Conservation (phyloP, 2,113 vertebrate species). For the Cyphomyrus plagiostoma region DNA sequence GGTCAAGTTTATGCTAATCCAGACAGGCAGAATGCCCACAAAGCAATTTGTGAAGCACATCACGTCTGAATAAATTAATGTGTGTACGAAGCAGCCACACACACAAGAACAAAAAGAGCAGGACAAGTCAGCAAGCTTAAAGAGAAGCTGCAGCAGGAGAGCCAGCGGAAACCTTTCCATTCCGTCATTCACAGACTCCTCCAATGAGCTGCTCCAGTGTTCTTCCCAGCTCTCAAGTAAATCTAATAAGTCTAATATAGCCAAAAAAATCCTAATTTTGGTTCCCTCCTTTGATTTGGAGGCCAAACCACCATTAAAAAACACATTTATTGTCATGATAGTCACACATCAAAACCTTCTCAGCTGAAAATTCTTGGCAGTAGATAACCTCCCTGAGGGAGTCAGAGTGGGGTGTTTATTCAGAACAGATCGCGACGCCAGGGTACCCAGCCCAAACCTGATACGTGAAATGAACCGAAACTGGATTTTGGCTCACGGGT, state of each 20-base stretch:
- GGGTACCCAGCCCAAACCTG: not conserved
- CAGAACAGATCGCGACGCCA: not conserved
- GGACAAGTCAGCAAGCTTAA: not conserved
- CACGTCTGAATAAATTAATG: not conserved
- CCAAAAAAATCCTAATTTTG: slow-evolving; percentile 2
- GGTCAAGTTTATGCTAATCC: not conserved
- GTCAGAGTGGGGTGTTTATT: not conserved
- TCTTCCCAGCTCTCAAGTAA: not conserved
- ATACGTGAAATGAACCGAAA: not conserved
- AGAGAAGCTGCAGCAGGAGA: not conserved
- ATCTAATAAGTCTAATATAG: not conserved
- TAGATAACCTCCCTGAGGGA: not conserved
- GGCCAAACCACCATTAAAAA: not conserved
- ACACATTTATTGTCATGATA: not conserved
- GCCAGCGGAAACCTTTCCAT: not conserved
- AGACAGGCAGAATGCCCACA: not conserved
- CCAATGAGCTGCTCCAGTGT: not conserved
- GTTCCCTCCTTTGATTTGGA: not conserved
- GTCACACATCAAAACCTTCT: slow-evolving; percentile 2
- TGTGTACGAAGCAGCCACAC: not conserved
- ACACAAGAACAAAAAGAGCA: not conserved
- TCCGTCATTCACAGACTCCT: not conserved
- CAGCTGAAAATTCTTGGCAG: not conserved
- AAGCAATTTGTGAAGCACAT: not conserved
- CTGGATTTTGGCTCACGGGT: not conserved